A percentile compares a stretch with the other conserved stretches of the same genome.
Conservation (phyloP, 2,797 vertebrate species). For the Chelon labrosus region DNA sequence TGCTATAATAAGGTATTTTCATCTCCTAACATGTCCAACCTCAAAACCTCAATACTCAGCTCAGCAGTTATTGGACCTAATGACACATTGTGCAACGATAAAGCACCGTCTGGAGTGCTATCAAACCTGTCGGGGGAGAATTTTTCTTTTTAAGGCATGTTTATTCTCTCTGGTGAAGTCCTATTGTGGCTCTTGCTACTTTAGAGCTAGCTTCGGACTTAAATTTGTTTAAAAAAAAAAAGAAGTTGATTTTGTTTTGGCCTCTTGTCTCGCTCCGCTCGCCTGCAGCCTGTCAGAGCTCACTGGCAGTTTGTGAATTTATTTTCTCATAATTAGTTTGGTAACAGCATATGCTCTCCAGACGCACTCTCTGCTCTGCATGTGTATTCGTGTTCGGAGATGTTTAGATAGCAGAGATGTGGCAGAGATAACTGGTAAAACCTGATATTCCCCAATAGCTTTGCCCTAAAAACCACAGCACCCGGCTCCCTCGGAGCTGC, state of each 20-base stretch:
- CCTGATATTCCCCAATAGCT: constrained; percentile 77
- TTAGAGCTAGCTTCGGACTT: constrained; percentile 47
- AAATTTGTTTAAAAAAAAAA: constrained; percentile 28
- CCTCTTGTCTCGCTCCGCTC: constrained; percentile 31
- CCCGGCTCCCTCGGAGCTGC: constrained; percentile 55
- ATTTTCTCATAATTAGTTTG: constrained; percentile 78
- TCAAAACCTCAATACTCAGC: constrained; percentile 52
- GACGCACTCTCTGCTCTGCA: constrained; percentile 58
- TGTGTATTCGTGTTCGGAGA: constrained; percentile 76
- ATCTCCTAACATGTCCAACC: constrained; percentile 69
- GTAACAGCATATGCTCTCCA: constrained; percentile 74
- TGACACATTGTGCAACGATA: constrained; percentile 65
- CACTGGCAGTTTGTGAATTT: constrained; percentile 72
- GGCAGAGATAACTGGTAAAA: constrained; percentile 79
- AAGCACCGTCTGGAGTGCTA: constrained; percentile 42
- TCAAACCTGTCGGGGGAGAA: constrained; percentile 52
- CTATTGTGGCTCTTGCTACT: constrained; percentile 39
- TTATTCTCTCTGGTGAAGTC: constrained; percentile 47
- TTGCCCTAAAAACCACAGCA: constrained; percentile 67
- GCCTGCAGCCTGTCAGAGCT: constrained; percentile 64
- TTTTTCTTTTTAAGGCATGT: constrained; percentile 49
- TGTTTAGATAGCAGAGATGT: constrained; percentile 77
- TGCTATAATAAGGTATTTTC: constrained; percentile 71
- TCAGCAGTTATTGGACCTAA: constrained; percentile 54
- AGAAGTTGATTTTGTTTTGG: constrained; percentile 41